Evolutionary conservation across 2,888 invertebrate genomes (phyloP).

Genomic region (Leptopilina myrica): DNA sequence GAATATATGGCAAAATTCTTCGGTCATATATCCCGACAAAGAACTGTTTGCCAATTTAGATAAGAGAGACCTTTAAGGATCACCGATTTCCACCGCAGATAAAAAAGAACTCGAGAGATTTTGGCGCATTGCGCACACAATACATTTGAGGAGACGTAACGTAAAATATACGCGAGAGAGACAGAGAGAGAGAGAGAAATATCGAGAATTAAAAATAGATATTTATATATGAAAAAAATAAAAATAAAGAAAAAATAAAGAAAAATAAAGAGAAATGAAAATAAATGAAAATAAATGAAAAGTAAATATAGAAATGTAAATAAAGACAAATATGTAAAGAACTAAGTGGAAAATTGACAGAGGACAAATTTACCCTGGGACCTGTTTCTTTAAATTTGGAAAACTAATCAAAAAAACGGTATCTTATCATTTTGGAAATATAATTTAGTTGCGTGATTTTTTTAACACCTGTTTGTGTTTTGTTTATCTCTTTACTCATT

Average conservation of each 20-base stretch:
- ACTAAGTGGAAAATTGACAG: slow-evolving; percentile 26
- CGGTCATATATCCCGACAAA: slow-evolving; percentile 48
- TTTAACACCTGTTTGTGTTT: slow-evolving; percentile 18
- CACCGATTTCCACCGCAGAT: slow-evolving; percentile 51
- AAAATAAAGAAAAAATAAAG: too few relatives aligned
- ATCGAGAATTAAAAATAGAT: too few relatives aligned
- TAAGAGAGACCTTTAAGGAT: slow-evolving; percentile 48
- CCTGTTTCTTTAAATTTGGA: slow-evolving; percentile 29
- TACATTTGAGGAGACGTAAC: neutral
- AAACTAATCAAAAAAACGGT: neutral
- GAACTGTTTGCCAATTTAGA: slow-evolving; percentile 55
- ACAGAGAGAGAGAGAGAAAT: slow-evolving; percentile 19
- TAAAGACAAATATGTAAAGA: neutral
- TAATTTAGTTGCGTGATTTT: neutral
- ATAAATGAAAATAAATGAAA: too few relatives aligned
- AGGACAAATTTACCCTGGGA: slow-evolving; percentile 26
- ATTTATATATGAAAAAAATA: too few relatives aligned
- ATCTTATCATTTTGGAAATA: neutral
- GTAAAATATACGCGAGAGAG: slow-evolving; percentile 41
- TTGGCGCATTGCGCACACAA: slow-evolving; percentile 26
- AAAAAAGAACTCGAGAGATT: slow-evolving; percentile 40
- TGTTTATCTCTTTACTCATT: too few relatives aligned
- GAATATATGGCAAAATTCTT: slow-evolving; percentile 25
- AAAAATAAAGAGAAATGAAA: too few relatives aligned
- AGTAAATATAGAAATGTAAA: neutral